Evolutionary conservation across 2,797 vertebrate genomes (phyloP), one percentile per base, ranked within the genome.

Genomic region (Ciconia nigra): DNA sequence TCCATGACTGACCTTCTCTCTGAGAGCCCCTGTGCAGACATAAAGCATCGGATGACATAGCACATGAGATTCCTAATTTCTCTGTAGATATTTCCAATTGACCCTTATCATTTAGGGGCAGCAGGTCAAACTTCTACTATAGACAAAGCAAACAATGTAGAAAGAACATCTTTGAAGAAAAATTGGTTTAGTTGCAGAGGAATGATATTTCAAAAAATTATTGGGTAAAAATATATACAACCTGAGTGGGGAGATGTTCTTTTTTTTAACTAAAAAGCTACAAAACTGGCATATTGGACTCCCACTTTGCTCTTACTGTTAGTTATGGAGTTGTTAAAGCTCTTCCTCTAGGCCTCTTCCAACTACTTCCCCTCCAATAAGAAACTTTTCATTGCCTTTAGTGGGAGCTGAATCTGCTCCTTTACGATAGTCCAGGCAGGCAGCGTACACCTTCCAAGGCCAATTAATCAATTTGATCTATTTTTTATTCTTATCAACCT

Each of bases 401-500:
- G 29, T 10, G 26, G 24, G 52, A 83, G 29, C 42, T 39, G 65
- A 76, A 39, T 54, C 49, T 80, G 41, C 47, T 57, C 46, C 42
- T 37, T 71, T 37, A 52, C 0, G 2, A 82, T 9, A 39, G 62
- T 16, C 71, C 3, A 0, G 14, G 29, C 71, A 58, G 3, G 1
- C 47, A 81, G 39, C 2, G 0, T 10, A 15, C 2, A 0, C 11
- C 7, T 71, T 88, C 63, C 65, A 61, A 77, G 85, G 69, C 57
- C 26, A 90, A 35, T 94, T 85, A 83, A 93, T 55, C 65, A 37
- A 29, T 57, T 59, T 78, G 37, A 90, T 90, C 85, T 78, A 10
- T 33, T 80, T 85, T 92, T 93, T 57, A 62, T 59, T 89, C 58
- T 39, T 49, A n/a, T 37, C 58, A 88, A 57, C 76, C 80, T 93